These are phyloP conservation scores for Drosophila colorata DNA, from an alignment of 2,888 invertebrate genomes.

Conservation along the genomic window DNA sequence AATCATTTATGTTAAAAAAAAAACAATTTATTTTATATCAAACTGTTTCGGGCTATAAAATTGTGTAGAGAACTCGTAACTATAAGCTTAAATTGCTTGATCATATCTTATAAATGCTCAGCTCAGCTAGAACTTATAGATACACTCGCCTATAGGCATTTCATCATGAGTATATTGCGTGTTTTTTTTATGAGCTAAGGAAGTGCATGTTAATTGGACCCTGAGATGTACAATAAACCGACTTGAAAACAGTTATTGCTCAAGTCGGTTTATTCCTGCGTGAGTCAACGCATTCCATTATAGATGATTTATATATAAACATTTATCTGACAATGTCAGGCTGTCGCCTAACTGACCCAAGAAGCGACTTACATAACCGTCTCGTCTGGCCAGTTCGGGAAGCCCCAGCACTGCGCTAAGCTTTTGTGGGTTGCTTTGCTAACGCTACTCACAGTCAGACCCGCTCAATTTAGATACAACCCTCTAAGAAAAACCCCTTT, in stretches of 20 bases:
- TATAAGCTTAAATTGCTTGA: conserved; percentile 61
- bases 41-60: conserved; percentile 23
- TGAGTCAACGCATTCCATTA: conserved; percentile 1
- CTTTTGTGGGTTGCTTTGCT: neutral
- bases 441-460: conserved; percentile 10
- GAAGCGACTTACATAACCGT: conserved; percentile 9
- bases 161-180: conserved; percentile 69
- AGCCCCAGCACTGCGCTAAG: conserved; percentile 48
- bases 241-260: conserved; percentile 2
- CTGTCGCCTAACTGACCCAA: neutral
- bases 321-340: conserved; percentile 22
- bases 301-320: neutral
- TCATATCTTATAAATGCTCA: conserved; percentile 43
- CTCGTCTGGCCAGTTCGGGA: conserved; percentile 3
- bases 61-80: conserved; percentile 32
- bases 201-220: conserved; percentile 54
- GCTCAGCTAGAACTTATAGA: conserved; percentile 3
- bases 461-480: conserved; percentile 21
- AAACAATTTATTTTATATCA: no score
- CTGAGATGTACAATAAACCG: conserved; percentile 30
- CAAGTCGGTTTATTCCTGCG: neutral
- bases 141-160: conserved; percentile 16
- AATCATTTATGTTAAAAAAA: conserved; percentile 21
- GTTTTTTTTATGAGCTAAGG: conserved; percentile 50
- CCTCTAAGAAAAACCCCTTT: conserved; percentile 23